A percentile compares a stretch with the other conserved stretches of the same genome.
These are phyloP conservation scores for Hyperoodon ampullatus DNA, from an alignment of 2,113 vertebrate genomes.

Conservation along the genomic window DNA sequence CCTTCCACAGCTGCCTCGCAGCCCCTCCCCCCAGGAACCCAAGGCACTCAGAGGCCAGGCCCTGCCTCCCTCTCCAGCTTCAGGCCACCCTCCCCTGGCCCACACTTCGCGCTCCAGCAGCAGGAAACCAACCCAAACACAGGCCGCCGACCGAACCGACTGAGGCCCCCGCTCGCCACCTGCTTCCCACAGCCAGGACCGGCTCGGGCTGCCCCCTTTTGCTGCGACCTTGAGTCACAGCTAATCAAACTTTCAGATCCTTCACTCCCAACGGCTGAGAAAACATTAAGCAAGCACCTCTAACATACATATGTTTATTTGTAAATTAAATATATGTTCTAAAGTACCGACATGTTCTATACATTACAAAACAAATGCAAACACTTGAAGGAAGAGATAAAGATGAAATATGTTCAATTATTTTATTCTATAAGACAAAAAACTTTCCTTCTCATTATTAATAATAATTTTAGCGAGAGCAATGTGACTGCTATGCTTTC, in stretches of 20 bases:
- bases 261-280: neutral
- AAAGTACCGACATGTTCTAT: neutral
- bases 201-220: neutral
- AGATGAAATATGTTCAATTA: constrained; percentile 24
- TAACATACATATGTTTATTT: neutral
- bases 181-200: neutral
- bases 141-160: neutral
- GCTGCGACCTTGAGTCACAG: neutral
- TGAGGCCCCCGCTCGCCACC: neutral
- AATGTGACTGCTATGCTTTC: neutral
- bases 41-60: neutral
- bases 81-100: neutral
- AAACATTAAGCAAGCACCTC: neutral
- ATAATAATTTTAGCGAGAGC: neutral
- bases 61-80: neutral
- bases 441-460: neutral
- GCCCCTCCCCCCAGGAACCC: neutral
- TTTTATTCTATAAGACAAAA: constrained; percentile 21
- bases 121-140: neutral
- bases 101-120: neutral
- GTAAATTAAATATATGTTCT: neutral
- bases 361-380: neutral
- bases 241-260: neutral
- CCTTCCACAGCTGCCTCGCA: neutral
- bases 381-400: neutral